phyloP scores from a whole-genome alignment of 2,888 invertebrate species.

The Philereme vetulata region DNA sequence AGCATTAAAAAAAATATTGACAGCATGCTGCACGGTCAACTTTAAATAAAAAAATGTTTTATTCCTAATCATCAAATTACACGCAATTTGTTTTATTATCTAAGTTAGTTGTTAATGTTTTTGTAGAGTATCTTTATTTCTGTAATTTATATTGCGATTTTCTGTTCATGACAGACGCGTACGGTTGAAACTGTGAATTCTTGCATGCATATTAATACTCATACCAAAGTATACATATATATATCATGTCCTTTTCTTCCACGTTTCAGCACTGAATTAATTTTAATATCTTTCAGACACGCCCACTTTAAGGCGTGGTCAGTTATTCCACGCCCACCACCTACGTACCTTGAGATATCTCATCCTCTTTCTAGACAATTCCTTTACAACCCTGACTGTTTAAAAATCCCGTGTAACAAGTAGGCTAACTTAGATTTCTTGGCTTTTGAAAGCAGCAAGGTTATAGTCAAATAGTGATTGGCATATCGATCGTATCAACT shows the following conservation, averaged over 20 bases:
- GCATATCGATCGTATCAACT: conserved; percentile 75
- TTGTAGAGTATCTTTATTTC: too few relatives aligned
- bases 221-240: conserved; percentile 12
- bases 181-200: neutral
- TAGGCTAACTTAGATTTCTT: conserved; percentile 42
- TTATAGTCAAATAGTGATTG: conserved; percentile 61
- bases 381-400: conserved; percentile 62
- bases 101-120: too few relatives aligned
- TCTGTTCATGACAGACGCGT: too few relatives aligned
- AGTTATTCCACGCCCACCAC: conserved; percentile 66
- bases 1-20: too few relatives aligned
- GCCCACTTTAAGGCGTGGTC: conserved; percentile 71
- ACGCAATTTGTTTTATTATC: too few relatives aligned
- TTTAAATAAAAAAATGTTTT: too few relatives aligned
- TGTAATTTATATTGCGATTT: too few relatives aligned
- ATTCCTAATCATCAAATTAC: too few relatives aligned
- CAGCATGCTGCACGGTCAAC: too few relatives aligned
- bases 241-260: conserved; percentile 15
- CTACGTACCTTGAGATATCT: conserved; percentile 58
- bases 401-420: conserved; percentile 44
- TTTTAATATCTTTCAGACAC: conserved; percentile 55
- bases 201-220: conserved; percentile 4
- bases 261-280: conserved; percentile 41
- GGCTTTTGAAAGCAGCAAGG: conserved; percentile 44
- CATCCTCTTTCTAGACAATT: conserved; percentile 63